Conservation (phyloP, 2,113 vertebrate species). For the Salvator merianae region DNA sequence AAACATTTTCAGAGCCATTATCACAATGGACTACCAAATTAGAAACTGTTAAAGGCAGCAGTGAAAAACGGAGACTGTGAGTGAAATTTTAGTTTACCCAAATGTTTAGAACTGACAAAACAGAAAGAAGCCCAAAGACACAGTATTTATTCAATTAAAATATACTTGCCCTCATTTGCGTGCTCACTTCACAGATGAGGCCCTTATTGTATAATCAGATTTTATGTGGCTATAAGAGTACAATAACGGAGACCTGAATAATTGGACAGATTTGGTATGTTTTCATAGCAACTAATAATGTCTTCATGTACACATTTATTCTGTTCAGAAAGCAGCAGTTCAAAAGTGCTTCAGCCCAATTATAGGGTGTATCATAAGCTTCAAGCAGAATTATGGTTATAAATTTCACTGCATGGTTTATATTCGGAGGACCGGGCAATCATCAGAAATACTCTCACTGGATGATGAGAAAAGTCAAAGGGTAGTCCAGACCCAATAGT, state of each 20-base stretch:
- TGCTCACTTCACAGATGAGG: constrained; percentile 3
- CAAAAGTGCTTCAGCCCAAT: constrained; percentile 25
- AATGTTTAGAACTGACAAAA: constrained; percentile 32
- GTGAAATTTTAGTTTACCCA: constrained; percentile 19
- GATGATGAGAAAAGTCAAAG: constrained; percentile 53
- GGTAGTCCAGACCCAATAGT: constrained; percentile 20
- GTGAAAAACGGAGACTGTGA: constrained; percentile 28
- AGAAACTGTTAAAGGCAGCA: constrained; percentile 26
- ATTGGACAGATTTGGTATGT: constrained; percentile 7
- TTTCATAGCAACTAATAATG: constrained; percentile 18
- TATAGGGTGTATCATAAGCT: constrained; percentile 21
- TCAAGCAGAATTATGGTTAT: constrained; percentile 30
- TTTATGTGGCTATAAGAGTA: constrained; percentile 1
- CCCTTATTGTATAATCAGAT: constrained; percentile 21
- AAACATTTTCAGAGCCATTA: constrained; percentile 19
- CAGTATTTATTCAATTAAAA: constrained; percentile 22
- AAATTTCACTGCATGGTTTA: constrained; percentile 49
- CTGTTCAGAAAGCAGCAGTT: constrained; percentile 34
- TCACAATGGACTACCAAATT: constrained; percentile 52
- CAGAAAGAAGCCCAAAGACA: neutral
- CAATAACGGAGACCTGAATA: neutral
- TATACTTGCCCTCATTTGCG: constrained; percentile 28
- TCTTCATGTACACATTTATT: constrained; percentile 45
- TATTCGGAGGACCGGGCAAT: constrained; percentile 5
- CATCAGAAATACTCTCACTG: constrained; percentile 31